phyloP scores from a whole-genome alignment of 2,888 invertebrate species.

The Aplocera efformata region DNA sequence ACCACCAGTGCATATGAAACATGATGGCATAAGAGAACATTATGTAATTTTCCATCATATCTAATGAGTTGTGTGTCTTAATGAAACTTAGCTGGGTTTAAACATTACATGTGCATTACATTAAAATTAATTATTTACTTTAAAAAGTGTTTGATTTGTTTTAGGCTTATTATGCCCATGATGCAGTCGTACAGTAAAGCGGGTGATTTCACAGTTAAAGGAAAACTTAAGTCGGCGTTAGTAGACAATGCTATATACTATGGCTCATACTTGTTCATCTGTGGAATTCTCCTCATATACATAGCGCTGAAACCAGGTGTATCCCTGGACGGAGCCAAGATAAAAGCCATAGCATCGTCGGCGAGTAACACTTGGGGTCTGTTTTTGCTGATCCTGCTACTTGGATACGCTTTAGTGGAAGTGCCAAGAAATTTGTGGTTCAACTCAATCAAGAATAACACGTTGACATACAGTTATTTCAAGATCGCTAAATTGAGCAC shows the following conservation, averaged over 20 bases:
- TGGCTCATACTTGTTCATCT: constrained; percentile 96
- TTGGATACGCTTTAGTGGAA: constrained; percentile 97
- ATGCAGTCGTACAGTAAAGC: constrained; percentile 99
- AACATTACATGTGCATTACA: too few species aligned
- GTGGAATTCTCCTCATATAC: constrained; percentile 95
- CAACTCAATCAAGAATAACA: constrained; percentile 91
- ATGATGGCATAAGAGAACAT: too few species aligned
- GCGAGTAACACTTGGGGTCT: constrained; percentile 99
- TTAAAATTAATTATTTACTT: not conserved
- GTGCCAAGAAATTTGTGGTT: constrained; percentile 96
- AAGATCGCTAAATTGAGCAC: constrained; percentile 96
- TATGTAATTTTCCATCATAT: too few species aligned
- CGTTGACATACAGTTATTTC: constrained; percentile 93
- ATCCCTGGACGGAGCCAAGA: constrained; percentile 92
- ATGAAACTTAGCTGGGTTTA: too few species aligned
- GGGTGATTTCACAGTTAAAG: constrained; percentile 97
- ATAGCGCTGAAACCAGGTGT: constrained; percentile 94
- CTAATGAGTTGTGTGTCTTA: too few species aligned
- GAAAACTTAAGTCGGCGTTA: constrained; percentile 95
- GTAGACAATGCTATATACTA: constrained; percentile 99
- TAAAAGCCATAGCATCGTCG: constrained; percentile 98
- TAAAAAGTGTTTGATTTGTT: constrained; percentile 36
- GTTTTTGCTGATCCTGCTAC: constrained; percentile 93
- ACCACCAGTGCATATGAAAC: too few species aligned
- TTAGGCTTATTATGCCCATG: constrained; percentile 95